These are phyloP conservation scores for Stomatorhinus walkeri DNA, from an alignment of 2,797 vertebrate species.

Conservation along the genomic window DNA sequence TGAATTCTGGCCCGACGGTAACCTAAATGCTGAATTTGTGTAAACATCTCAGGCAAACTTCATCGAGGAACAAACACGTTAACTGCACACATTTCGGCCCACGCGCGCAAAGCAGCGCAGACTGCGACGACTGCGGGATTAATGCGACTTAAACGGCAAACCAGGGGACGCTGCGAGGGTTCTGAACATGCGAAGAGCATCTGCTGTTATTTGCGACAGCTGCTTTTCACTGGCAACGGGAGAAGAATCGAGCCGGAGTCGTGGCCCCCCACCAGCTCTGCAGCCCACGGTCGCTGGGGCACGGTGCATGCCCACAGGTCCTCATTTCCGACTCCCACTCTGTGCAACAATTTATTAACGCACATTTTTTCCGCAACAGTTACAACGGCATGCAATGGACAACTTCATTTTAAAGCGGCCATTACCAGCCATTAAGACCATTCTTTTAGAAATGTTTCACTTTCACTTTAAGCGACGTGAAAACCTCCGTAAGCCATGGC, in stretches of 20 bases:
- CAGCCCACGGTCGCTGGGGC: background rate
- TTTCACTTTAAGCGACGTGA: background rate
- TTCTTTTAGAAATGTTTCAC: background rate
- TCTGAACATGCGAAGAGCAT: background rate
- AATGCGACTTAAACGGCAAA: background rate
- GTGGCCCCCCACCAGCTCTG: background rate
- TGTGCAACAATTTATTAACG: background rate
- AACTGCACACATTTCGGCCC: background rate
- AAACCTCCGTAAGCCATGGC: background rate
- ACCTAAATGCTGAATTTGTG: background rate
- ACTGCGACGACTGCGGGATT: background rate
- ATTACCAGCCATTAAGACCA: background rate
- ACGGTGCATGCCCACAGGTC: background rate
- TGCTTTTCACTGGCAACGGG: background rate
- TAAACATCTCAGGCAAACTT: background rate
- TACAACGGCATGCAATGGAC: background rate
- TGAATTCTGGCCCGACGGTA: background rate
- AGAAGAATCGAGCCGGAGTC: background rate
- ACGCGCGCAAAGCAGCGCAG: background rate
- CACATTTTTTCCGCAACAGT: background rate
- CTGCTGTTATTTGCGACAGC: constrained; percentile 1
- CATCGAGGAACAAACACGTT: background rate
- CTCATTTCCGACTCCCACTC: background rate
- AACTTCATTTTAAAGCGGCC: background rate
- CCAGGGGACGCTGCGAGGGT: background rate